Evolutionary conservation across 2,113 vertebrate genomes (phyloP), one percentile per base, ranked within the genome.

Genomic region (Pelmatolapia mariae): DNA sequence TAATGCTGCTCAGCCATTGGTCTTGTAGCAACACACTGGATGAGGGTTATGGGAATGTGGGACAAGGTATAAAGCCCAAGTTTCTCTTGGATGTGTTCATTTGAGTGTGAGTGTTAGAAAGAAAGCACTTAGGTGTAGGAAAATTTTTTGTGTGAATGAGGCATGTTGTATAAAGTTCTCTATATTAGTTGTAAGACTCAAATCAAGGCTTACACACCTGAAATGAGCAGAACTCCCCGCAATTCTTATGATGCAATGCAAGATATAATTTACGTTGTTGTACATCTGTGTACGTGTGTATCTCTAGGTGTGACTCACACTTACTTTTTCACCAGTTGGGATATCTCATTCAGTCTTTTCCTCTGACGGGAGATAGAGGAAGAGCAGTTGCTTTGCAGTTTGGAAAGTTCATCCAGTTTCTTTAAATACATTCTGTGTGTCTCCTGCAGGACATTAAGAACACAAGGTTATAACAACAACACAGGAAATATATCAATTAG

Each of bases 371-470:
- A 8, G 4, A 99, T 97, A 83, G 97, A 97, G 80, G 93, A 95
- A 18, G 96, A 96, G 88, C 98, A 98, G 13, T 54, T 96, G 0
- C 93, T 96, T 91, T 99, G 98, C 5, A 99, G 96, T 92, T 97
- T 97, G 87, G 97, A 98, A 15, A 99, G 92, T 92, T 99, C 98
- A 88, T 98, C 97, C 2, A 99, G 93, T 87, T 99, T 98, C 92
- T 97, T 96, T 89, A 97, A 95, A 95, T 99, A 99, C 43, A 95
- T 94, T 84, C 90, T 96, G 89, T 99, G 98, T 54, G 96, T 97
- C 76, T 99, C 98, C 98, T 99, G 89, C 53, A 11, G 13, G 57
- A 61, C 53, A 12, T 6, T 8, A 90, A 66, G 4, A 84, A 68
- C 8, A 54, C 19, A 6, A 6, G 7, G 15, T 73, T 54, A 18